phyloP scores from a whole-genome alignment of 2,113 vertebrate genomes.

The Phaetusa simplex region DNA sequence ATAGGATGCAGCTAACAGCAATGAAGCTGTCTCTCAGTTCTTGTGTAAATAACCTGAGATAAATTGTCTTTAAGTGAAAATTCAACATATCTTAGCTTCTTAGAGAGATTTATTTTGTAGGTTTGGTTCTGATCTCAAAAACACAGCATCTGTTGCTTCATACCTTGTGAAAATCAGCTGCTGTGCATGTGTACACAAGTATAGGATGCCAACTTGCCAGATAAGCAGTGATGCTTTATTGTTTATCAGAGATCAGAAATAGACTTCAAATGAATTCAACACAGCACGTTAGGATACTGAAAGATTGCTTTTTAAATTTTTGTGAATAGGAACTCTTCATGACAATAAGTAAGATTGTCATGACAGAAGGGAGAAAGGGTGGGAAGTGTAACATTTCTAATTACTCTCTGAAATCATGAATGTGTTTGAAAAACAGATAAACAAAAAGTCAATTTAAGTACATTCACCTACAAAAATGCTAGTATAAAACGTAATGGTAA shows the following conservation, averaged over 20 bases:
- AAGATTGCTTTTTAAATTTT: background rate
- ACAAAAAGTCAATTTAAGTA: background rate
- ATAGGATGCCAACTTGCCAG: background rate
- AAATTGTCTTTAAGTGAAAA: background rate
- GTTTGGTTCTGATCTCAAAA: background rate
- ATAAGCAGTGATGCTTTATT: background rate
- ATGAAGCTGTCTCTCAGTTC: background rate
- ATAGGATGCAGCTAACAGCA: background rate
- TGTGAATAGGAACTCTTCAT: background rate
- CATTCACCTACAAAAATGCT: background rate
- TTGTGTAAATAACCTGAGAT: background rate
- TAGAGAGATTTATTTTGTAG: background rate
- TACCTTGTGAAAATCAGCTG: constrained; percentile 6
- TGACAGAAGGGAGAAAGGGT: background rate
- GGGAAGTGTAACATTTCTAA: background rate
- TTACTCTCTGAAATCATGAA: background rate
- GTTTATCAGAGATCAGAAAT: background rate
- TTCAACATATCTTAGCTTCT: background rate
- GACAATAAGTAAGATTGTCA: background rate
- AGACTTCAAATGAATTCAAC: background rate
- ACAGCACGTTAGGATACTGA: background rate
- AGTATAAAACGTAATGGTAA: background rate
- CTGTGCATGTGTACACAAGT: background rate
- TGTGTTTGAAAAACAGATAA: background rate
- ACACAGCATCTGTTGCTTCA: background rate